Conservation (phyloP, 2,888 invertebrate species). For the Prosopocoilus inquinatus region DNA sequence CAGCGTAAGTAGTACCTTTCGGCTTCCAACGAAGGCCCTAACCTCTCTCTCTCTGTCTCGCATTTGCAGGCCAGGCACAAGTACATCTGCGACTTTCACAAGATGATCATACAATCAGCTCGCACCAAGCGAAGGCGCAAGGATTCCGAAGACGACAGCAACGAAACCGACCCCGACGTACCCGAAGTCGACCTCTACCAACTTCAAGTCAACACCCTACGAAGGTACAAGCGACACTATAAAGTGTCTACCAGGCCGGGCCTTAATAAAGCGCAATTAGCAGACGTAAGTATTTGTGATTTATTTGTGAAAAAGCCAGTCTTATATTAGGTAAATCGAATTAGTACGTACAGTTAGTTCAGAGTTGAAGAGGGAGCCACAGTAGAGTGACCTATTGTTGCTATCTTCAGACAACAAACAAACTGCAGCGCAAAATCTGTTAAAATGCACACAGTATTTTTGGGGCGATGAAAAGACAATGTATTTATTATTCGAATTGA, state of each 20-base stretch:
- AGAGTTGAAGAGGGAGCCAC: too few relatives aligned
- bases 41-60: neutral
- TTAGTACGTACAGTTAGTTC: too few relatives aligned
- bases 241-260: constrained; percentile 90
- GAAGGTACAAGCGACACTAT: constrained; percentile 90
- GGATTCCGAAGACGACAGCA: constrained; percentile 93
- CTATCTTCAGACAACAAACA: too few relatives aligned
- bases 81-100: constrained; percentile 96
- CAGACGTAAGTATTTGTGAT: constrained; percentile 71
- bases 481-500: too few relatives aligned
- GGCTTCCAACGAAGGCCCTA: neutral
- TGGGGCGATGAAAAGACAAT: too few relatives aligned
- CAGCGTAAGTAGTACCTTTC: constrained; percentile 55
- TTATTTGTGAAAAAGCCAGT: too few relatives aligned
- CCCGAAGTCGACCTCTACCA: constrained; percentile 94
- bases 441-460: too few relatives aligned
- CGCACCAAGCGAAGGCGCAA: constrained; percentile 86
- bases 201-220: constrained; percentile 89
- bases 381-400: too few relatives aligned
- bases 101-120: constrained; percentile 94
- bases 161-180: constrained; percentile 86
- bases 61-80: constrained; percentile 80
- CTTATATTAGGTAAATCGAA: too few relatives aligned
- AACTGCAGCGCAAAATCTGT: too few relatives aligned
- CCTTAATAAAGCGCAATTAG: constrained; percentile 91